Base-by-base conservation (phyloP, 2,113 vertebrate species). In the Equus quagga region DNA sequence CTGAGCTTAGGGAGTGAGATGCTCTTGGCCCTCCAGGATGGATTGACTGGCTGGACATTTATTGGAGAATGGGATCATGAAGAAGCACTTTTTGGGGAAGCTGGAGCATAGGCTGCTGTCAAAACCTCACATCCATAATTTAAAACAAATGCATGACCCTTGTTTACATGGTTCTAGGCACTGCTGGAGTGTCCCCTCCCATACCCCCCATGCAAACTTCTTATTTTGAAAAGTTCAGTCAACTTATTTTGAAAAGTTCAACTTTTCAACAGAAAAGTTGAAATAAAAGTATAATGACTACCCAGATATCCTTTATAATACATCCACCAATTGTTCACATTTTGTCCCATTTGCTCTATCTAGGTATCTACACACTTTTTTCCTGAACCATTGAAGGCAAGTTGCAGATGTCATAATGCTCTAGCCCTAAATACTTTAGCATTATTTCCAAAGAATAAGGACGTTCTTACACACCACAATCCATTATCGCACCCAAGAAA, bases 221-320 rank as follows among this genome's bases (percentile, higher is more conserved):
- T 96, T 93, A 90, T 49, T 88, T 81, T 91, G 85, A 92, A 91
- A 97, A 54, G n/a, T 82, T 87, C 36, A 41, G 36, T 41, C 36
- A 41, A 41, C 54, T 96, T 93, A 90, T 49, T 88, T 81, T 91
- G 85, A 92, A 91, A 97, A 54, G n/a, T 82, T 87, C 36, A 41
- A 41, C 36, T 41, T 41, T 41, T 41, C 36, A 41, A 85, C 26
- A 80, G 89, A 76, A 83, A 79, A 83, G 31, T 62, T 75, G 67
- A 85, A 80, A 86, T 56, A 73, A 76, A 89, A 70, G 14, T 79
- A 69, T 8, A 76, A 28, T 33, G 62, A 51, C 2, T 62, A 79
- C 44, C 49, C 31, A 62, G 73, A 60, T 31, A 81, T 4, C 6
- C 6, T 58, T 96, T 51, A 60, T 51, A 15, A 15, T 79, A 36